Conservation (phyloP, 2,797 vertebrate genomes). For the Enteromius trimaculatus region DNA sequence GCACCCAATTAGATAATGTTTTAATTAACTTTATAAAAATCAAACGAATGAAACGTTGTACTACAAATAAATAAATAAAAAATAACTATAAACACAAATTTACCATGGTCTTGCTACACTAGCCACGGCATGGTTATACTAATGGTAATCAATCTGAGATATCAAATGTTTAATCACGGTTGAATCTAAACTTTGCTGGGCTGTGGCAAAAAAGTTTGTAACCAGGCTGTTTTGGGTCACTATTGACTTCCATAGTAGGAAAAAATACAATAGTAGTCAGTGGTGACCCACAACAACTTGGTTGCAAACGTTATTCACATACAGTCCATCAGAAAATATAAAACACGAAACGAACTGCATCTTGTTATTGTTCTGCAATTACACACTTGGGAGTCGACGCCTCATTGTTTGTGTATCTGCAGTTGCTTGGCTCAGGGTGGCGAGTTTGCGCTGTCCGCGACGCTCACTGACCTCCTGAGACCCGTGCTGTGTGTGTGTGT, state of each 20-base stretch:
- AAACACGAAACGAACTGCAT: background rate
- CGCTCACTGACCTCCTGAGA: background rate
- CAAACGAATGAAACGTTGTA: no score
- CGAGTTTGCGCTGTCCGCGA: conserved; percentile 33
- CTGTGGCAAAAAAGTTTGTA: background rate
- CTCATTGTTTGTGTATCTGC: conserved; percentile 33
- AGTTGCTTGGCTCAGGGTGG: conserved; percentile 46
- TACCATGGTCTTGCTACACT: no score
- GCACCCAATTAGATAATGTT: no score
- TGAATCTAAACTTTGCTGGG: background rate
- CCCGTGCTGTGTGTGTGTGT: background rate
- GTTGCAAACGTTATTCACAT: background rate
- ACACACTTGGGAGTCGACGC: background rate
- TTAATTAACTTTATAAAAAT: no score
- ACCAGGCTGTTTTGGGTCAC: no score
- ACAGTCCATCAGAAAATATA: background rate
- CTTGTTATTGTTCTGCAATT: background rate
- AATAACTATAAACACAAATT: no score
- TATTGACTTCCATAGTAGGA: no score
- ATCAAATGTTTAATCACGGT: background rate
- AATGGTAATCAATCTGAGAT: no score
- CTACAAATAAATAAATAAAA: no score
- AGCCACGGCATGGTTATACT: no score
- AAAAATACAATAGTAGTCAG: no score
- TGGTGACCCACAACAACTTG: no score